A percentile compares a stretch with the other conserved stretches of the same genome.
phyloP scores from a whole-genome alignment of 2,888 invertebrate genomes.

The Chesias legatella region DNA sequence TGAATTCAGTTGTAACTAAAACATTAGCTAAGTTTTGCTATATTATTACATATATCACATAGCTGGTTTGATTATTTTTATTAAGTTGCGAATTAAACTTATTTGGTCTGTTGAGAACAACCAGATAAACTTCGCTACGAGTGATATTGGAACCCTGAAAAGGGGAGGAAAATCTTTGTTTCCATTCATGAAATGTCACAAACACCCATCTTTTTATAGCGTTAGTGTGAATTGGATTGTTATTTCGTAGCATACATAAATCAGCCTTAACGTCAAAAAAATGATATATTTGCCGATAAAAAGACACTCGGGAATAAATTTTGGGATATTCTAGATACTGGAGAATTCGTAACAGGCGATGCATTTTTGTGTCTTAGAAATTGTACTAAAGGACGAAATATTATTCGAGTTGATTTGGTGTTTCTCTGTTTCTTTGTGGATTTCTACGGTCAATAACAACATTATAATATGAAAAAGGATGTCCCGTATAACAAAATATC shows the following conservation, averaged over 20 bases:
- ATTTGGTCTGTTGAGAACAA: no score
- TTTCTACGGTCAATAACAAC: no score
- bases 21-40: no score
- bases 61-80: no score
- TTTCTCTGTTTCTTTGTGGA: no score
- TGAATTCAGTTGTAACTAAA: no score
- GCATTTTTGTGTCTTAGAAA: slow-evolving; percentile 18
- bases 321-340: slow-evolving; percentile 48
- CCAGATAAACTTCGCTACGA: slow-evolving; percentile 1
- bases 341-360: slow-evolving; percentile 26
- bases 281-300: slow-evolving; percentile 65
- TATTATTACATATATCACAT: no score
- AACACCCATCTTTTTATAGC: slow-evolving; percentile 27
- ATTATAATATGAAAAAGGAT: no score
- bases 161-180: slow-evolving; percentile 10
- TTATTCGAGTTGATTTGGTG: no score
- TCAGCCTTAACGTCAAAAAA: slow-evolving; percentile 59
- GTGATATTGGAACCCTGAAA: slow-evolving; percentile 1
- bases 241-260: slow-evolving; percentile 54
- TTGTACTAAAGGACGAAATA: slow-evolving; percentile 4
- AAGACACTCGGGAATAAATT: slow-evolving; percentile 62
- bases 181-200: slow-evolving; percentile 17
- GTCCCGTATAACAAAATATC: no score
- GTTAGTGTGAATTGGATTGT: slow-evolving; percentile 51
- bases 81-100: no score